These are phyloP conservation scores for Eunapius fragilis DNA, from an alignment of 37 sponge, comb jelly and placozoan genomes.

Conservation along the genomic window DNA sequence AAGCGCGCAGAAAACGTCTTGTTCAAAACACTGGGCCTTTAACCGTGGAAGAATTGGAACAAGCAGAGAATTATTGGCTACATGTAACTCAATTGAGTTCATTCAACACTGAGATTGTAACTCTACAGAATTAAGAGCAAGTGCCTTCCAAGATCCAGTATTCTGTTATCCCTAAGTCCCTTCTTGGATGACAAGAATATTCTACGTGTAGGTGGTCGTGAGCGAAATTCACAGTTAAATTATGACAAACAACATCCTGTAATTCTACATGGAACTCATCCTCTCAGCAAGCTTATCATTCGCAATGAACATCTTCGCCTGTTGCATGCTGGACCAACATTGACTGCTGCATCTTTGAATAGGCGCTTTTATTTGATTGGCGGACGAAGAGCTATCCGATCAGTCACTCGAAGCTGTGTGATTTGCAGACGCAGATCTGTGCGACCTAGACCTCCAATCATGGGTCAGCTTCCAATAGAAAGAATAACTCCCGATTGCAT, in stretches of 20 bases:
- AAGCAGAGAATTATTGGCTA: conserved; percentile 1
- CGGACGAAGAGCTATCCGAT: conserved; percentile 7
- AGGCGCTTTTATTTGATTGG: conserved; percentile 12
- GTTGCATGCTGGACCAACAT: conserved; percentile 28
- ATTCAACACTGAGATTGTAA: conserved; percentile 16
- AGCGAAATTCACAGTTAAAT: conserved; percentile 20
- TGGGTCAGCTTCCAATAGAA: conserved; percentile 36
- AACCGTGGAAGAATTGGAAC: conserved; percentile 7
- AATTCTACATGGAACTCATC: conserved; percentile 47
- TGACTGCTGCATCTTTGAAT: conserved; percentile 6
- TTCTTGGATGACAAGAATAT: conserved; percentile 37
- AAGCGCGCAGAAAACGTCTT: not conserved
- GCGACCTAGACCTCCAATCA: conserved; percentile 4
- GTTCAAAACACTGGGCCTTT: not conserved
- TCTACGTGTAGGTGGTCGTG: conserved; percentile 45
- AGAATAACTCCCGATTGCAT: conserved; percentile 6
- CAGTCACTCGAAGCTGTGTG: conserved; percentile 25
- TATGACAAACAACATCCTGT: conserved; percentile 33
- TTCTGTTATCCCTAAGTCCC: conserved; percentile 8
- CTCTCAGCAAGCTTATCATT: conserved; percentile 30
- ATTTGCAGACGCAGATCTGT: conserved; percentile 1
- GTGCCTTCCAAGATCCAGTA: conserved; percentile 18
- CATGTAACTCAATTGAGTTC: conserved; percentile 4
- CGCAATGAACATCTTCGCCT: conserved; percentile 20
- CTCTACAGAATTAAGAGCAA: not conserved